phyloP scores from a whole-genome alignment of 2,797 vertebrate genomes.

The Acanthurus lineatus region DNA sequence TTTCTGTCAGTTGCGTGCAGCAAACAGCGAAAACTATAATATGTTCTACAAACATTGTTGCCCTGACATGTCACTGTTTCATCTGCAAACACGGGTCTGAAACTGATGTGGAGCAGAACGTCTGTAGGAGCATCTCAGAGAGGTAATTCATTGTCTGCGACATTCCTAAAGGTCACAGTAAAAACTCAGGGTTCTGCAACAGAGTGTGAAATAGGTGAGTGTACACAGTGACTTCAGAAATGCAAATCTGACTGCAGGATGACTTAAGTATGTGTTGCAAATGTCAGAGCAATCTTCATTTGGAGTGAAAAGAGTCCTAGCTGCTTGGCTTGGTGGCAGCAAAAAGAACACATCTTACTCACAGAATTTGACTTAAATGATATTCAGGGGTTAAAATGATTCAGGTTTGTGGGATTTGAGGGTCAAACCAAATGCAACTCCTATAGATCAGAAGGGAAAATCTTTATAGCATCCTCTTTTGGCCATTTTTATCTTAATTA shows the following conservation, averaged over 20 bases:
- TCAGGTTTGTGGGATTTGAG: background rate
- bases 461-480: background rate
- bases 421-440: background rate
- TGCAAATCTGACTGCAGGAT: slow-evolving; percentile 56
- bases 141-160: slow-evolving; percentile 53
- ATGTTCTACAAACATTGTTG: slow-evolving; percentile 7
- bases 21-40: slow-evolving; percentile 11
- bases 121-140: slow-evolving; percentile 39
- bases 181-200: slow-evolving; percentile 52
- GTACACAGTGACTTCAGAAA: slow-evolving; percentile 44
- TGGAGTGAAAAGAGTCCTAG: slow-evolving; percentile 27
- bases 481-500: background rate
- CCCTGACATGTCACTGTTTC: slow-evolving; percentile 3
- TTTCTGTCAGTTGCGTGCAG: slow-evolving; percentile 6
- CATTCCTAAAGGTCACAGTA: slow-evolving; percentile 68
- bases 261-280: slow-evolving; percentile 61
- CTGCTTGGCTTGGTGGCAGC: slow-evolving; percentile 26
- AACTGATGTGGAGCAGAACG: slow-evolving; percentile 37
- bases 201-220: slow-evolving; percentile 47
- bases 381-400: background rate
- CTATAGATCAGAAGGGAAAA: background rate
- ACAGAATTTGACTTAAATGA: slow-evolving; percentile 10
- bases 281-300: slow-evolving; percentile 72
- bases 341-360: slow-evolving; percentile 3
- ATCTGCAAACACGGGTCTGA: slow-evolving; percentile 27